phyloP scores from a whole-genome alignment of 2,888 invertebrate genomes.

The Cantharis rufa region DNA sequence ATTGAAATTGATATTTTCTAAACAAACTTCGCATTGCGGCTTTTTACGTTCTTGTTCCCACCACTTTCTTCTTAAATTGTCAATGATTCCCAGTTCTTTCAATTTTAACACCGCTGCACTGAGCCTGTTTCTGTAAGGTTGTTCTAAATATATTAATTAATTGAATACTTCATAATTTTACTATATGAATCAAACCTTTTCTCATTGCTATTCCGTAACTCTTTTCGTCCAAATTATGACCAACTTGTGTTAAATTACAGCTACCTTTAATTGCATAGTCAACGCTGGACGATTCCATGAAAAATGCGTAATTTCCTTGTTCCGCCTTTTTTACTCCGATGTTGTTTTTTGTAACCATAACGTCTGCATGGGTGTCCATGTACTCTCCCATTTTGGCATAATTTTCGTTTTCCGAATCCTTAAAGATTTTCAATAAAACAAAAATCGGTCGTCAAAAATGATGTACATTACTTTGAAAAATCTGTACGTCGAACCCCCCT shows the following conservation, averaged over 20 bases:
- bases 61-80: conserved; percentile 74
- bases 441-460: not conserved
- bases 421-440: not conserved
- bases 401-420: conserved; percentile 32
- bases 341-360: conserved; percentile 48
- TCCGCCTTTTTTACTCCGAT: conserved; percentile 43
- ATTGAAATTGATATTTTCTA: not conserved
- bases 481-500: conserved; percentile 79
- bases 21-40: conserved; percentile 63
- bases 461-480: conserved; percentile 77
- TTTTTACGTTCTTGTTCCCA: conserved; percentile 77
- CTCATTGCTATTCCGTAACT: conserved; percentile 45
- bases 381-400: conserved; percentile 41
- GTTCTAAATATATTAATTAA: conserved; percentile 50
- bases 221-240: conserved; percentile 75
- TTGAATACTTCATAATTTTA: not conserved
- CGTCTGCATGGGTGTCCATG: conserved; percentile 42
- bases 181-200: conserved; percentile 39
- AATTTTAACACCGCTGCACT: conserved; percentile 75
- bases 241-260: conserved; percentile 73
- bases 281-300: conserved; percentile 66
- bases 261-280: conserved; percentile 80
- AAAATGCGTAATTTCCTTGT: conserved; percentile 44
- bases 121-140: conserved; percentile 69
- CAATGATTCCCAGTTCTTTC: conserved; percentile 74